Conservation (phyloP, 2,888 invertebrate genomes). For the Teleiodes luculella region DNA sequence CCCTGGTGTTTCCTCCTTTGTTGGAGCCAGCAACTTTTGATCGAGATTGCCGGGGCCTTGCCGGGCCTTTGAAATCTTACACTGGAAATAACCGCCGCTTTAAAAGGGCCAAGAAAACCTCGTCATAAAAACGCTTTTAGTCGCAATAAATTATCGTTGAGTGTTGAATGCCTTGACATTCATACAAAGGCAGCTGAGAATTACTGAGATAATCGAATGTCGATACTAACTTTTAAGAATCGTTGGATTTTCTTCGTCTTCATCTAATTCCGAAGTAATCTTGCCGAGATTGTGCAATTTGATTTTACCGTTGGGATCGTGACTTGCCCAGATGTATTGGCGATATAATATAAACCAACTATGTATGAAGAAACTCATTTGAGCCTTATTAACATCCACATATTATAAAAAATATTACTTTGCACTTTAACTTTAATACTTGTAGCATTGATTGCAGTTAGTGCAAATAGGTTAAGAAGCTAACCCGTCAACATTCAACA, state of each 20-base stretch:
- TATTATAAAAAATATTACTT: too few relatives aligned
- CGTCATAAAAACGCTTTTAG: neutral
- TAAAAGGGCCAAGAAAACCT: neutral
- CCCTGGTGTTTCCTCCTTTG: slow-evolving; percentile 4
- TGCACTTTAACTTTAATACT: too few relatives aligned
- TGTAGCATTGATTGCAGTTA: too few relatives aligned
- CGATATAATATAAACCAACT: too few relatives aligned
- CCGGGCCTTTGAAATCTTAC: slow-evolving; percentile 1
- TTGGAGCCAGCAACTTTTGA: slow-evolving; percentile 6
- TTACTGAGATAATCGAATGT: neutral
- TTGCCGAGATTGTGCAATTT: neutral
- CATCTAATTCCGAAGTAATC: neutral
- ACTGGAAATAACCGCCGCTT: neutral
- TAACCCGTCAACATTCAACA: too few relatives aligned
- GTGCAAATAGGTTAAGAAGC: too few relatives aligned
- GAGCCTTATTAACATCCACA: too few relatives aligned
- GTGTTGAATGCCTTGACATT: slow-evolving; percentile 6
- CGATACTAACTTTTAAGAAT: neutral
- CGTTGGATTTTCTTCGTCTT: neutral
- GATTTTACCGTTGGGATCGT: slow-evolving; percentile 20
- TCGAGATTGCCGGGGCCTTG: slow-evolving; percentile 3
- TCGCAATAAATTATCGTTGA: neutral
- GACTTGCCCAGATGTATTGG: slow-evolving; percentile 21
- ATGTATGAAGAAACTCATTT: too few relatives aligned
- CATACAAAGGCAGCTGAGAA: neutral